Percentiles rank a stretch among this genome's conserved stretches.
Evolutionary conservation across 1,140 invertebrate species (phyloP).

Genomic region (Zaprionus ghesquierei): DNA sequence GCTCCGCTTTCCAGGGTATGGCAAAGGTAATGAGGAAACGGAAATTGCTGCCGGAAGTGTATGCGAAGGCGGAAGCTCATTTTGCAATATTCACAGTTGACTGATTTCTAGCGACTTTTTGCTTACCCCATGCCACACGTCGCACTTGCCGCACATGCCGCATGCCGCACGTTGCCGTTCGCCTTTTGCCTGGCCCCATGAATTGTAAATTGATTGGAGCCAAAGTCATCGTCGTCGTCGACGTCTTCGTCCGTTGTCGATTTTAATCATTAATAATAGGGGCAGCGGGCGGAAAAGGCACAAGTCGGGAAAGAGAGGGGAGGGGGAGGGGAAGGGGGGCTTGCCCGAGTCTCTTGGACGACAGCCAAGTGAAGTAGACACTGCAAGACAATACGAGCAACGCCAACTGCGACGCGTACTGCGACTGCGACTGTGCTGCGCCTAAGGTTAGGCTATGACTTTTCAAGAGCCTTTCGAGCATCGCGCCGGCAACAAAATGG

Average conservation of each 20-base stretch:
- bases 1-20: slow-evolving; percentile 29
- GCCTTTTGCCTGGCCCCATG: slow-evolving; percentile 37
- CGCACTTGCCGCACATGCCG: neutral
- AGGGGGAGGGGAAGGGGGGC: neutral
- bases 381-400: slow-evolving; percentile 1
- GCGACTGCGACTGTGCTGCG: slow-evolving; percentile 34
- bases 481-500: slow-evolving; percentile 69
- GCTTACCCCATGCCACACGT: slow-evolving; percentile 18
- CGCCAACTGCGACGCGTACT: slow-evolving; percentile 3
- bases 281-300: neutral
- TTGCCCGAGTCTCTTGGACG: slow-evolving; percentile 6
- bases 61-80: slow-evolving; percentile 75
- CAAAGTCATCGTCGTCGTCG: slow-evolving; percentile 37
- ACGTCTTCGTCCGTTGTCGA: slow-evolving; percentile 37
- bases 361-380: slow-evolving; percentile 21
- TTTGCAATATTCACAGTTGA: slow-evolving; percentile 79
- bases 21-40: slow-evolving; percentile 77
- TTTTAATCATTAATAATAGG: slow-evolving; percentile 73
- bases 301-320: neutral
- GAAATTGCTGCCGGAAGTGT: slow-evolving; percentile 81
- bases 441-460: slow-evolving; percentile 58
- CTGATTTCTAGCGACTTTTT: slow-evolving; percentile 75
- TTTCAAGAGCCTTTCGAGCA: slow-evolving; percentile 43
- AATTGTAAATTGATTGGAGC: slow-evolving; percentile 78
- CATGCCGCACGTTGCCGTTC: neutral